phyloP scores from a whole-genome alignment of 2,113 vertebrate genomes.

The Cyprinus carpio region DNA sequence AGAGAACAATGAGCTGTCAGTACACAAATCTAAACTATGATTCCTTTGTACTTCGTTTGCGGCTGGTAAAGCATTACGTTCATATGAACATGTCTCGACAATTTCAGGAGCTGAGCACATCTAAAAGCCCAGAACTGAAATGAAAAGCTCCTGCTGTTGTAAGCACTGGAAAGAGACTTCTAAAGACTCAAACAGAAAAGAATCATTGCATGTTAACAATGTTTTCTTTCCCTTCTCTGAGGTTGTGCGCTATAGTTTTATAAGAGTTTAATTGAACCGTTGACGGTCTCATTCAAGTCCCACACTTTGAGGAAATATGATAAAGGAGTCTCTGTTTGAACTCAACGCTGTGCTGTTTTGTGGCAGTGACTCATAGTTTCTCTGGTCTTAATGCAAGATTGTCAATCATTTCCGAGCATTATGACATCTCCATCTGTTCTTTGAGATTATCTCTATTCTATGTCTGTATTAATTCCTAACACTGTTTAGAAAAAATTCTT shows the following conservation, averaged over 20 bases:
- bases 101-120: background rate
- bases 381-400: background rate
- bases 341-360: background rate
- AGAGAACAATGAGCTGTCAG: background rate
- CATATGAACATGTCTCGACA: background rate
- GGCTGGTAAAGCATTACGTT: background rate
- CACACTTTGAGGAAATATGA: background rate
- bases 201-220: slow-evolving; percentile 4
- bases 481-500: background rate
- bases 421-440: background rate
- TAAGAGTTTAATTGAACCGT: background rate
- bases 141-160: background rate
- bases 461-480: background rate
- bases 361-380: background rate
- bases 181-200: background rate
- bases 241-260: background rate
- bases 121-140: background rate
- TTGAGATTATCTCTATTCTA: background rate
- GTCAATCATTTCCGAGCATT: background rate
- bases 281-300: background rate
- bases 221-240: background rate
- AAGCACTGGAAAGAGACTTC: background rate
- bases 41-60: background rate
- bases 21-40: background rate
- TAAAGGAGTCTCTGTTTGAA: background rate